Conservation (phyloP, 1,140 invertebrate genomes). For the Heliconius melpomene region DNA sequence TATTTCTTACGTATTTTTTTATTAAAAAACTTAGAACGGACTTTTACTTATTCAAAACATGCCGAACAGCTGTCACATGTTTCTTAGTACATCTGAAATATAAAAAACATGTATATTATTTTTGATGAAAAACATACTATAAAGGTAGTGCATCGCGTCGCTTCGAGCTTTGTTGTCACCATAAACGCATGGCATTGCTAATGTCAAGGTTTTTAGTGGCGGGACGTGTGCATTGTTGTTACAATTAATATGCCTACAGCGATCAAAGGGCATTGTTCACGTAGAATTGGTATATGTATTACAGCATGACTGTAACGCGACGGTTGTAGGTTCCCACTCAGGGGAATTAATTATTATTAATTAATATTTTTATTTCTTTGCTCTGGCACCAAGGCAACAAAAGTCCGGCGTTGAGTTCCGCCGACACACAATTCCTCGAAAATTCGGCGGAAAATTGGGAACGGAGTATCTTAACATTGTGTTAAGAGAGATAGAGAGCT, state of each 20-base stretch:
- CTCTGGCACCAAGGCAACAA: too few relatives aligned
- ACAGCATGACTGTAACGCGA: too few relatives aligned
- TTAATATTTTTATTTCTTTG: too few relatives aligned
- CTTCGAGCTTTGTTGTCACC: conserved; percentile 4
- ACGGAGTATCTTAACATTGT: too few relatives aligned
- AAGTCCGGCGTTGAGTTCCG: too few relatives aligned
- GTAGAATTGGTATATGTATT: neutral
- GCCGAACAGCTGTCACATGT: neutral
- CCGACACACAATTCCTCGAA: too few relatives aligned
- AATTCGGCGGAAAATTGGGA: too few relatives aligned
- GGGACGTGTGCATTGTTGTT: conserved; percentile 21
- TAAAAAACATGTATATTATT: neutral
- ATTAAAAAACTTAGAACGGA: neutral
- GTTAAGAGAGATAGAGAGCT: too few relatives aligned
- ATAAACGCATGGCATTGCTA: conserved; percentile 27
- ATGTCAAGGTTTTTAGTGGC: conserved; percentile 30
- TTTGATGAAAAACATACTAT: neutral
- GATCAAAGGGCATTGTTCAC: neutral
- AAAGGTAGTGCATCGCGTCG: neutral
- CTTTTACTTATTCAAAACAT: neutral
- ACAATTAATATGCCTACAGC: conserved; percentile 20
- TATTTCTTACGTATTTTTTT: neutral
- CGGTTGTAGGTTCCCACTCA: too few relatives aligned
- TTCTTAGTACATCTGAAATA: neutral
- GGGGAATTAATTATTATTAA: too few relatives aligned